Percentiles rank a stretch among this genome's conserved stretches.
phyloP scores from a whole-genome alignment of 2,797 vertebrate species.

The Catharus ustulatus region DNA sequence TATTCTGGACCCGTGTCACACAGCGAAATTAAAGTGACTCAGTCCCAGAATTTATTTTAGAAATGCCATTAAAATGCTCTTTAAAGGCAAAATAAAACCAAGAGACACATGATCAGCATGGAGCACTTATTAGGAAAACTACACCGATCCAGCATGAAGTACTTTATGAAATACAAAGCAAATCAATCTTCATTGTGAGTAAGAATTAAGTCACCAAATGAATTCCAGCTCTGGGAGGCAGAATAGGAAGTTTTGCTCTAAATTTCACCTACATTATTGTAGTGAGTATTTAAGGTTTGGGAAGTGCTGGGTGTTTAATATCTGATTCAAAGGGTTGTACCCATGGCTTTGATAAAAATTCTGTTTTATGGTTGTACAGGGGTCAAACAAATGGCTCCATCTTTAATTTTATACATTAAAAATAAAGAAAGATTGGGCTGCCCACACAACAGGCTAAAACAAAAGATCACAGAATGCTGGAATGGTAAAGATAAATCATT shows the following conservation, averaged over 20 bases:
- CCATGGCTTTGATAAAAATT: not conserved
- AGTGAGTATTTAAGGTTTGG: not conserved
- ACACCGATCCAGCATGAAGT: not conserved
- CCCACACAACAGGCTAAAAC: not conserved
- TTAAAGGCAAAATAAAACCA: conserved; percentile 30
- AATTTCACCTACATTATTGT: not conserved
- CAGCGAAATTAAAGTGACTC: not conserved
- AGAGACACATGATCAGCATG: conserved; percentile 17
- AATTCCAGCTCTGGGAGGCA: not conserved
- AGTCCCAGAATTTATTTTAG: conserved; percentile 40
- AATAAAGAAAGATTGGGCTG: not conserved
- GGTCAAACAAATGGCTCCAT: not conserved
- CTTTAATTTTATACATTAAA: not conserved
- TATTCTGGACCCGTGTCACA: not conserved
- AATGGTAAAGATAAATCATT: too few species aligned
- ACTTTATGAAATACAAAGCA: conserved; percentile 18
- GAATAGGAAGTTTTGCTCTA: not conserved
- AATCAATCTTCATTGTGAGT: conserved; percentile 1
- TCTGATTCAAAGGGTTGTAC: not conserved
- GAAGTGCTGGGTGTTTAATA: not conserved
- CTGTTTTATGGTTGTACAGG: too few species aligned
- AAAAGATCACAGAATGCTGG: not conserved
- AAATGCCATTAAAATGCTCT: conserved; percentile 6
- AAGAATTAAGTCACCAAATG: conserved; percentile 10
- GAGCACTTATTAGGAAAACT: conserved; percentile 1